Conservation (phyloP, 1,140 invertebrate species). For the Plectus sambesii region DNA sequence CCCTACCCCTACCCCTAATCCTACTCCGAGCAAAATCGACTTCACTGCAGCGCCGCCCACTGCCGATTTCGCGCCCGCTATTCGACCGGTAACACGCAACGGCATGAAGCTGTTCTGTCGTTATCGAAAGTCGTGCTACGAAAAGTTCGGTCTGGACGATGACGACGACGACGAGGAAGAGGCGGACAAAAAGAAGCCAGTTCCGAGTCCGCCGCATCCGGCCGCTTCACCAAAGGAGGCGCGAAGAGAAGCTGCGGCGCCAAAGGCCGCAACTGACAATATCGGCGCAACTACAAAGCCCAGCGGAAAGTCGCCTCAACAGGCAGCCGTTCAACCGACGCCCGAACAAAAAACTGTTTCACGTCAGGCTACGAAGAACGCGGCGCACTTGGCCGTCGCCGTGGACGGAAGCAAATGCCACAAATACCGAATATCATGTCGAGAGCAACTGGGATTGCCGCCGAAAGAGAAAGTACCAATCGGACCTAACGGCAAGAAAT, state of each 20-base stretch:
- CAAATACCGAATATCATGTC: conserved; percentile 20
- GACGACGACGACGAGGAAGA: conserved; percentile 2
- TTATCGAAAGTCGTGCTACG: conserved; percentile 13
- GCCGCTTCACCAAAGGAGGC: too few relatives aligned
- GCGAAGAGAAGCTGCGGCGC: too few relatives aligned
- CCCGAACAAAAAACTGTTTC: too few relatives aligned
- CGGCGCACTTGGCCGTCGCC: too few relatives aligned
- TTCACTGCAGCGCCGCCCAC: background rate
- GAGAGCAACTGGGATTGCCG: conserved; percentile 25
- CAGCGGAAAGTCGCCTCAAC: too few relatives aligned
- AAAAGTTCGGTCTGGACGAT: background rate
- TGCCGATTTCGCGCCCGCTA: background rate
- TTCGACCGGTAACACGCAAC: background rate
- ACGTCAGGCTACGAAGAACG: too few relatives aligned
- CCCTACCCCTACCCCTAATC: conserved; percentile 2
- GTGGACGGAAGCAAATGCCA: too few relatives aligned
- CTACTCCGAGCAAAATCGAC: conserved; percentile 1
- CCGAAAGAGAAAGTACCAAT: conserved; percentile 25
- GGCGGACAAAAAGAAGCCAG: background rate
- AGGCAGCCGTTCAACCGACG: too few relatives aligned
- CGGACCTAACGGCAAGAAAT: conserved; percentile 26
- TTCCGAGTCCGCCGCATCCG: too few relatives aligned
- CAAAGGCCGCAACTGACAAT: too few relatives aligned
- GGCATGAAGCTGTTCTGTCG: conserved; percentile 10
- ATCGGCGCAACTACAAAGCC: too few relatives aligned